A percentile compares a stretch with the other conserved stretches of the same genome.
Conservation (phyloP, 2,888 invertebrate species). For the Tyria jacobaeae region DNA sequence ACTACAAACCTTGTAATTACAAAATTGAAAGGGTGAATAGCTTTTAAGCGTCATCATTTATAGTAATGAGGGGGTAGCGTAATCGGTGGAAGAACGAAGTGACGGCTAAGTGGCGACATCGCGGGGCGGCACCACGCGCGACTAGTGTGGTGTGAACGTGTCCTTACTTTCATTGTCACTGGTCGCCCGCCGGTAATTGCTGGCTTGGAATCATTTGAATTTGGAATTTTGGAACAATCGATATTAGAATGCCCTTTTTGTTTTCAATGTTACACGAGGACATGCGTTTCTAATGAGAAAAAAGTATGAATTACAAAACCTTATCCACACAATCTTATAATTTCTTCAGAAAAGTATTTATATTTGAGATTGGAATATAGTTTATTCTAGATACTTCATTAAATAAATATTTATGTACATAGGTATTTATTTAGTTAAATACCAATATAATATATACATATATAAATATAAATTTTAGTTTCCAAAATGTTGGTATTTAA, state of each 20-base stretch:
- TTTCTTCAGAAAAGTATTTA: too few species aligned
- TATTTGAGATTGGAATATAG: too few species aligned
- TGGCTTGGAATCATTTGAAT: conserved; percentile 66
- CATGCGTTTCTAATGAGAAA: too few species aligned
- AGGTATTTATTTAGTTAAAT: too few species aligned
- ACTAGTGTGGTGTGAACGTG: conserved; percentile 66
- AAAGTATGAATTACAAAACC: too few species aligned
- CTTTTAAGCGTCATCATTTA: conserved; percentile 85
- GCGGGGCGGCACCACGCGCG: conserved; percentile 64
- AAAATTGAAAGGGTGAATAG: conserved; percentile 83
- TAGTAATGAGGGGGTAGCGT: conserved; percentile 78
- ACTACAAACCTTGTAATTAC: conserved; percentile 80
- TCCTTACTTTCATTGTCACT: conserved; percentile 79
- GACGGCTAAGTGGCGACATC: conserved; percentile 78
- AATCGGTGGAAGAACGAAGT: conserved; percentile 65
- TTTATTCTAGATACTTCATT: too few species aligned
- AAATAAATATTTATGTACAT: too few species aligned
- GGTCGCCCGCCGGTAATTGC: conserved; percentile 67
- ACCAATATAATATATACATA: too few species aligned
- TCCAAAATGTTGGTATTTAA: too few species aligned
- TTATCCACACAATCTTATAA: too few species aligned
- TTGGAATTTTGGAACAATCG: conserved; percentile 53
- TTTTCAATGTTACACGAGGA: conserved; percentile 7
- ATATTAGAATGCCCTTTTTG: conserved; percentile 27
- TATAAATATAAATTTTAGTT: too few species aligned